Evolutionary conservation across 2,888 invertebrate species (phyloP), one percentile per base, ranked within the genome.

Genomic region (Ditula angustiorana): DNA sequence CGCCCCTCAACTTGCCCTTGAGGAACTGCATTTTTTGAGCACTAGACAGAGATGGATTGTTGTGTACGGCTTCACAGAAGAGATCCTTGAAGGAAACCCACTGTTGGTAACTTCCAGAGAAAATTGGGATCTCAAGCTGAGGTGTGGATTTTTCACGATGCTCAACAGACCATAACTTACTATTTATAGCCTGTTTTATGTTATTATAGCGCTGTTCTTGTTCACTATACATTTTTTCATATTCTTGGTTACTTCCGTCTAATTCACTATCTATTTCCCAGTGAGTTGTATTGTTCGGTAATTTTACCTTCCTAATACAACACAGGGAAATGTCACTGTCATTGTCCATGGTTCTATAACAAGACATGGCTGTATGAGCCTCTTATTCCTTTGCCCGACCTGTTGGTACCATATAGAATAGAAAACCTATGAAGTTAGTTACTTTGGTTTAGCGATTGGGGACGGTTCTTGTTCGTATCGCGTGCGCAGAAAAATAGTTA

Each of bases 31-130:
- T 37, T 67, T 70, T 46, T 11, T 23, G 23, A 0, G 44, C 44
- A 5, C 23, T 21, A 0, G 44, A 46, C 10, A 46, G 4, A 3
- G 23, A 46, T 0, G 21, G 21, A 46, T 46, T 46, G 0, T 10
- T 11, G 11, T 46, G 44, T 21, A 46, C 23, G 0, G 44, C 21
- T 23, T 46, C 44, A 1, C 21, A 60, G 11, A 68, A 74, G 3
- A 73, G 33, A 47, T 72, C 71, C 13, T 70, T 69, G 59, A 70
- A 68, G 5, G 69, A 64, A 7, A 61, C 11, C 68, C 68, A 67
- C 28, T 66, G 28, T n/a, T 65, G 56, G 55, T 70, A 70, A 28
- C 26, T n/a, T 5, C 47, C 47, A 47, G 24, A n/a, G 5, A 47
- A 47, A 11, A 46, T n/a, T 1, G 53, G 37, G 1, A 53, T 53